These are phyloP conservation scores for Gobionotothen gibberifrons DNA, from an alignment of 2,797 vertebrate species.

Conservation along the genomic window DNA sequence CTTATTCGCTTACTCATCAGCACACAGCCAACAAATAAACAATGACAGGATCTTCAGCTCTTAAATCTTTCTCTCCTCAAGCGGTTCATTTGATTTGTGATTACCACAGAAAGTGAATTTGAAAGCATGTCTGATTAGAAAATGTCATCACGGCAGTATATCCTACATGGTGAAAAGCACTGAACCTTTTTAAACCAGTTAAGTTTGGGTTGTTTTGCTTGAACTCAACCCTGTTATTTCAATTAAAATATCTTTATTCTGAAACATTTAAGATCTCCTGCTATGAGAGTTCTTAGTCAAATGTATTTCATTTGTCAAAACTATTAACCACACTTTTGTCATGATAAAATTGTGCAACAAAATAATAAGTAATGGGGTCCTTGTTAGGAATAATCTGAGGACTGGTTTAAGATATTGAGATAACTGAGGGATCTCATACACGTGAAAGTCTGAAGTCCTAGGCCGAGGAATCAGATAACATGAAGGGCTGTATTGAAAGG, in stretches of 20 bases:
- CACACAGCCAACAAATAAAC: slow-evolving; percentile 18
- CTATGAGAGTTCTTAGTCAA: neutral
- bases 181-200: no score
- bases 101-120: neutral
- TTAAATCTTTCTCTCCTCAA: neutral
- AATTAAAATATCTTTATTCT: neutral
- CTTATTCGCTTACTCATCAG: slow-evolving; percentile 27
- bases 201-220: no score
- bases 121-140: neutral
- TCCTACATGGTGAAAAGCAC: no score
- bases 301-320: neutral
- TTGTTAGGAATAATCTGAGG: neutral
- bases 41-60: neutral
- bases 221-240: neutral
- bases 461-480: neutral
- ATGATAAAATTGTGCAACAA: neutral
- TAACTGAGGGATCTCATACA: neutral
- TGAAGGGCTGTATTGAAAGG: neutral
- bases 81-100: neutral
- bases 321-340: neutral
- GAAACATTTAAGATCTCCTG: neutral
- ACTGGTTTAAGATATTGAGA: neutral
- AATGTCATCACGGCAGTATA: neutral
- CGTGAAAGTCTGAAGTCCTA: neutral
- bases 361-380: no score